These are phyloP conservation scores for Morone saxatilis DNA, from an alignment of 2,113 vertebrate species.

Conservation along the genomic window DNA sequence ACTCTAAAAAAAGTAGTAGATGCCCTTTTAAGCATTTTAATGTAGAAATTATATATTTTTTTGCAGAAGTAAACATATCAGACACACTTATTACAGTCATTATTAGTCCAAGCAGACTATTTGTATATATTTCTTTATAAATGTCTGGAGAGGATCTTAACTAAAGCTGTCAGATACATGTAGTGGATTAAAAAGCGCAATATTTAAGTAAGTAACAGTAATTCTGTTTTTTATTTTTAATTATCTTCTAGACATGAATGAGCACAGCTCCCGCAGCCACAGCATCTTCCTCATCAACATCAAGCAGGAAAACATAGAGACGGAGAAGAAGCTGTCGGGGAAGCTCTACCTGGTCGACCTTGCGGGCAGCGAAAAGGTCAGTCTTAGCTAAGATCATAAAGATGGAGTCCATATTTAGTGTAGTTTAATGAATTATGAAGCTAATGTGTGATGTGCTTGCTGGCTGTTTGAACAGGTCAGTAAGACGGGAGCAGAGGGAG, in stretches of 20 bases:
- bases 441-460: neutral
- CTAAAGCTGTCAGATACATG: too few relatives aligned
- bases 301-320: conserved; percentile 97
- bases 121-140: too few relatives aligned
- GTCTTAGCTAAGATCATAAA: neutral
- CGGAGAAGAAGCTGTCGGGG: conserved; percentile 95
- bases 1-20: too few relatives aligned
- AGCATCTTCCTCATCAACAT: conserved; percentile 98
- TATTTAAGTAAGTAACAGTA: neutral
- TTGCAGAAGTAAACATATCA: too few relatives aligned
- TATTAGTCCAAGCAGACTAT: too few relatives aligned
- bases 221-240: neutral
- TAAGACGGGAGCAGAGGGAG: conserved; percentile 96
- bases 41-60: too few relatives aligned
- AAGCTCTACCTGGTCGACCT: conserved; percentile 97
- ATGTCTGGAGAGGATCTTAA: too few relatives aligned
- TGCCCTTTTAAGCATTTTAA: too few relatives aligned
- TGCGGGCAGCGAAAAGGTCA: conserved; percentile 96
- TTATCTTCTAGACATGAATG: conserved; percentile 91
- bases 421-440: neutral
- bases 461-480: conserved; percentile 87
- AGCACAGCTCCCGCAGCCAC: conserved; percentile 98
- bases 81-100: too few relatives aligned
- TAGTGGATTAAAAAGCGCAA: neutral
- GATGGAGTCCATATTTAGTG: too few relatives aligned